These are phyloP conservation scores for Hippolais icterina DNA, from an alignment of 2,113 vertebrate genomes.

Conservation along the genomic window DNA sequence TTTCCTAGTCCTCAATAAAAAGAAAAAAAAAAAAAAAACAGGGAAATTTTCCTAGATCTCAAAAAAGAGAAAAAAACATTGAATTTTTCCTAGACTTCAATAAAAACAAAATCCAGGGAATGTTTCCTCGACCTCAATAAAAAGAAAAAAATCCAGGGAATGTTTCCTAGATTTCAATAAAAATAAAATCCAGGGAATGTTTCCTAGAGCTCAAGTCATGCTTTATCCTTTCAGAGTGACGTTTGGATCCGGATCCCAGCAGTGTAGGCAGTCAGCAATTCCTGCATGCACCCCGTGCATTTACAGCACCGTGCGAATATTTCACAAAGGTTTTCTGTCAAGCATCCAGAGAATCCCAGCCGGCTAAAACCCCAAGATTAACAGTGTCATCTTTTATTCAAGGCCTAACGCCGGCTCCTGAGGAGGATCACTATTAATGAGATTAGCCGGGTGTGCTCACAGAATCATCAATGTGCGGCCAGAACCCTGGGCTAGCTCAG, in stretches of 20 bases:
- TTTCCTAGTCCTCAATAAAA: background rate
- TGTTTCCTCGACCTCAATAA: too few species aligned
- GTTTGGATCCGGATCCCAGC: background rate
- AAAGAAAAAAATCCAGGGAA: background rate
- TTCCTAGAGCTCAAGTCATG: background rate
- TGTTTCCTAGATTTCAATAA: too few species aligned
- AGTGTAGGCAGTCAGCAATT: background rate
- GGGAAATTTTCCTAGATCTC: too few species aligned
- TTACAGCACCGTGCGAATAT: background rate
- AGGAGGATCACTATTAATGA: background rate
- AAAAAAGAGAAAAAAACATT: too few species aligned
- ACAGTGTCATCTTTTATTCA: background rate
- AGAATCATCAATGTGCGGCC: background rate
- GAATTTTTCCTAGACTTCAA: too few species aligned
- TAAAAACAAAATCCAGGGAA: background rate
- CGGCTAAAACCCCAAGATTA: background rate
- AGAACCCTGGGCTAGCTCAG: background rate
- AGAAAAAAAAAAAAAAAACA: too few species aligned
- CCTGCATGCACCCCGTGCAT: background rate
- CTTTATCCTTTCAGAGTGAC: background rate
- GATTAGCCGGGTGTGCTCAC: background rate
- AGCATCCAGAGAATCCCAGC: background rate
- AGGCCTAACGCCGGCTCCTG: background rate
- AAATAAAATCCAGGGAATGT: too few species aligned
- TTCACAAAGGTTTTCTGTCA: background rate